Base-by-base conservation (phyloP, 1,140 invertebrate genomes). In the Sycobia sp. region DNA sequence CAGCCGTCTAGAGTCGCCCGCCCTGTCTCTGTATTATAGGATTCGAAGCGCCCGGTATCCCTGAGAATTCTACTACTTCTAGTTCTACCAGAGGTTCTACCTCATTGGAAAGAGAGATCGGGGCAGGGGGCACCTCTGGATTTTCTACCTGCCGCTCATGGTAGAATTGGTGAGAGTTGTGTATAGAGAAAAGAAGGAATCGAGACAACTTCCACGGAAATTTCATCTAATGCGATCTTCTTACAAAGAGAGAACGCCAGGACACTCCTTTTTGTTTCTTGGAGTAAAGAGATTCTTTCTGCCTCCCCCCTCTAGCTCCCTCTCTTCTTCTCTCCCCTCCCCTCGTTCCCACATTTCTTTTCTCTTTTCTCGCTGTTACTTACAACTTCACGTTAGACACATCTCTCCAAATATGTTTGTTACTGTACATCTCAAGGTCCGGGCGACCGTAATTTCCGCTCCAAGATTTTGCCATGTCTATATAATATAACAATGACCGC, bases 201-300 rank as follows among this genome's bases (percentile, higher is more conserved):
- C 46, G 38, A 47, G 38, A 64, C 53, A 51, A 58, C 36, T 64
- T 64, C 62, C 47, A 57, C 51, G 62, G 54, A 64, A 64, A 58
- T 64, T 54, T 47, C 46, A 46, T 64, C 47, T 51, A 64, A 51
- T 57, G 34, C 54, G 25, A 64, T 64, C 54, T 57, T 36, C 20
- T 29, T 20, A 18, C 51, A 56, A 56, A 56, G 53, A 56, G n/a
- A n/a, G n/a, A 56, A 49, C 41, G 34, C 20, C 47, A n/a, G n/a
- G 54, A 22, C 47, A 51, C 38, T 36, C 34, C 47, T 51, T 64
- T 64, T 64, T 58, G 54, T 51, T 64, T 56, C 58, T 58, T 46
- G 20, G 20, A 53, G 46, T 43, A 43, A 43, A 34, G n/a, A 43
- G 29, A 36, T 55, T 66, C 44, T 60, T 60, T 58, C 58, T 23